These are phyloP conservation scores for Lacerta agilis DNA, from an alignment of 2,797 vertebrate genomes.

Conservation along the genomic window DNA sequence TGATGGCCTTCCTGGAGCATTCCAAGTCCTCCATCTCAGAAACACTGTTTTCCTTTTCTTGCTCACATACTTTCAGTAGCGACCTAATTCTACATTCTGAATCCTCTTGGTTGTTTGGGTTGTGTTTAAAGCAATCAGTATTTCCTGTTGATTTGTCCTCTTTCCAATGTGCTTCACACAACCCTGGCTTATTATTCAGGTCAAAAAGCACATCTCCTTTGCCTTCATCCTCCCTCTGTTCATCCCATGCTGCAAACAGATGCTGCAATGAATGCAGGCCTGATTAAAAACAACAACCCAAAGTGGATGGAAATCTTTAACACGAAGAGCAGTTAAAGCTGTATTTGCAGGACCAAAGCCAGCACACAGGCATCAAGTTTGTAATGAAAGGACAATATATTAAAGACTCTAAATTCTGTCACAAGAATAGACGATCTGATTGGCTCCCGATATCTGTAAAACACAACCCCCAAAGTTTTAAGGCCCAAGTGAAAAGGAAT, in stretches of 20 bases:
- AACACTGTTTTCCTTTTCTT: constrained; percentile 4
- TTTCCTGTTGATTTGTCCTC: constrained; percentile 9
- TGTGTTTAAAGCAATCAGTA: constrained; percentile 5
- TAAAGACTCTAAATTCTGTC: too few species aligned
- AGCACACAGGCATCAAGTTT: not conserved
- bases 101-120: not conserved
- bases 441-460: too few species aligned
- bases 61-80: not conserved
- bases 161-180: not conserved
- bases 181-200: not conserved
- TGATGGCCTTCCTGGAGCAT: constrained; percentile 27
- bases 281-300: not conserved
- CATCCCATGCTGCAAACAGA: not conserved
- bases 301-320: not conserved
- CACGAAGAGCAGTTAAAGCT: not conserved
- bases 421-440: too few species aligned
- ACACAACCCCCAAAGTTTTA: too few species aligned
- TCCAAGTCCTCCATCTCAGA: constrained; percentile 22
- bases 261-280: not conserved
- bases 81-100: not conserved
- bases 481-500: too few species aligned
- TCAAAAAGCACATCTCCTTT: not conserved
- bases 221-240: not conserved
- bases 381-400: too few species aligned
- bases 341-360: not conserved